A percentile compares a stretch with the other conserved stretches of the same genome.
These are phyloP conservation scores for Sinonovacula constricta DNA, from an alignment of 1,140 invertebrate genomes.

Conservation along the genomic window DNA sequence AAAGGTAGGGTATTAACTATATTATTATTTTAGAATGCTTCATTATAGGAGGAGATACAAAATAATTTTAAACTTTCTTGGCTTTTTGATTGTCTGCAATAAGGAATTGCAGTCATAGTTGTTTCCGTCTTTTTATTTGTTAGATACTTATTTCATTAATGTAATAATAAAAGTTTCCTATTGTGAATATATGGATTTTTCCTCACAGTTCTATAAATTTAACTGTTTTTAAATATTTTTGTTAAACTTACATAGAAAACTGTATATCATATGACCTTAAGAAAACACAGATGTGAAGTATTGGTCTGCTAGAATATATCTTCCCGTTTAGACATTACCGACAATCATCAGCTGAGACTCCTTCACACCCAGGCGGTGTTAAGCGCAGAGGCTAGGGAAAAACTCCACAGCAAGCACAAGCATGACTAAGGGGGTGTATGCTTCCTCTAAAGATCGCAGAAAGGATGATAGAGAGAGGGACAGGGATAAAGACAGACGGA, in stretches of 20 bases:
- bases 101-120: too few relatives aligned
- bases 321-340: constrained; percentile 88
- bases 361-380: constrained; percentile 94
- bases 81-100: neutral
- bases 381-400: constrained; percentile 87
- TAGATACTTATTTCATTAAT: too few relatives aligned
- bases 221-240: too few relatives aligned
- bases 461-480: constrained; percentile 78
- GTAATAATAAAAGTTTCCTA: too few relatives aligned
- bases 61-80: neutral
- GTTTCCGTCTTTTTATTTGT: too few relatives aligned
- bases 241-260: too few relatives aligned
- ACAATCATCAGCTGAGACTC: constrained; percentile 90
- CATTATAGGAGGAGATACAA: neutral
- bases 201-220: too few relatives aligned
- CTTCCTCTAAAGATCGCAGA: constrained; percentile 79
- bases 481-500: constrained; percentile 56
- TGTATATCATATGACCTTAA: too few relatives aligned
- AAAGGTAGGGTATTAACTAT: constrained; percentile 4
- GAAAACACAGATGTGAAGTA: too few relatives aligned
- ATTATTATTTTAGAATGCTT: neutral
- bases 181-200: too few relatives aligned
- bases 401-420: constrained; percentile 82
- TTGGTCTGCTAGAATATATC: too few relatives aligned
- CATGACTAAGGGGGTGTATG: constrained; percentile 80